Percentiles rank a stretch among this genome's conserved stretches.
These are phyloP conservation scores for Stegastes partitus DNA, from an alignment of 2,113 vertebrate genomes.

Conservation along the genomic window DNA sequence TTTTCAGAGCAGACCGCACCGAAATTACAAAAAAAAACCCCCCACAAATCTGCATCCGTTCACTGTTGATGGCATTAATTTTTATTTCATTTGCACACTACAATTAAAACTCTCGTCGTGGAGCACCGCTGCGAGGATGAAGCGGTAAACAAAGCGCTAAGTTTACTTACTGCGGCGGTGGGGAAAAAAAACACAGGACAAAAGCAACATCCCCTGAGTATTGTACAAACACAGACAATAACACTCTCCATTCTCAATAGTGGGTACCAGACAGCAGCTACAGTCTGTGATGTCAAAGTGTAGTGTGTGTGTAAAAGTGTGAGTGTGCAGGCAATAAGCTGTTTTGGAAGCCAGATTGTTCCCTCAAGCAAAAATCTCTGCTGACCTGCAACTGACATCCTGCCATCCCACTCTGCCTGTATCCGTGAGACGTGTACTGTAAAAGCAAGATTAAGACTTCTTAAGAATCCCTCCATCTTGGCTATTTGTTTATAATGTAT, in stretches of 20 bases:
- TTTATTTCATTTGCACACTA: constrained; percentile 26
- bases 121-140: constrained; percentile 28
- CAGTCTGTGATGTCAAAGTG: constrained; percentile 35
- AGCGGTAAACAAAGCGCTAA: constrained; percentile 46
- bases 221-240: constrained; percentile 60
- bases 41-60: constrained; percentile 16
- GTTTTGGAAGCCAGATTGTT: constrained; percentile 58
- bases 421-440: constrained; percentile 22
- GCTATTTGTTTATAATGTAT: constrained; percentile 65
- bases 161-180: constrained; percentile 45
- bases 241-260: constrained; percentile 9
- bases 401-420: constrained; percentile 22
- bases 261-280: constrained; percentile 35
- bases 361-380: constrained; percentile 54
- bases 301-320: constrained; percentile 23
- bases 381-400: constrained; percentile 64
- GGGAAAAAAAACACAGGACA: constrained; percentile 26
- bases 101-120: constrained; percentile 53
- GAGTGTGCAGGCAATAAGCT: constrained; percentile 36
- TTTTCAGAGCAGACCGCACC: background rate
- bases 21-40: background rate
- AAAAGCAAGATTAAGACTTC: constrained; percentile 48
- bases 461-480: constrained; percentile 46
- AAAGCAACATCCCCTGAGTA: constrained; percentile 47
- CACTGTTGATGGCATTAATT: constrained; percentile 24